Base-by-base conservation (phyloP, 2,888 invertebrate species). In the Cantharis rustica region DNA sequence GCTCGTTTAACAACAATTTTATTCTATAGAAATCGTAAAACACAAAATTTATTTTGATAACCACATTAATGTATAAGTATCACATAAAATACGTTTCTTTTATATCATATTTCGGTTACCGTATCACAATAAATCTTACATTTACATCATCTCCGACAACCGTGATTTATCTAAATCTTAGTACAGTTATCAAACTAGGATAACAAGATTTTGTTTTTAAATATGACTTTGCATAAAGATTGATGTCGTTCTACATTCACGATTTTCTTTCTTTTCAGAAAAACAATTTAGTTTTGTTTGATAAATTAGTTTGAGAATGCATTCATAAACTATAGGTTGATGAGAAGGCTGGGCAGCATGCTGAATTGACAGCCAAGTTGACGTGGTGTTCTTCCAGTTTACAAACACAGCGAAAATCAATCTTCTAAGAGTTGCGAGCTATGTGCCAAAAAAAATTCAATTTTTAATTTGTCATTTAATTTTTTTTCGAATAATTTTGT, bases 311-410 rank as follows among this genome's bases (percentile, higher is more conserved):
- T 75, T 71, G 62, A 31, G 68, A 78, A 78, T 77, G 72, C 63
- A 77, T 71, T 69, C 72, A 72, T 77, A 72, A 64, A 72, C 69
- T 61, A 26, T 26, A 66, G 64, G 78, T 26, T 73, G 76, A 76
- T 69, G 75, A 17, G 71, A 62, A 73, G 74, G 71, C 73, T 75
- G 75, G 75, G 73, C 70, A 62, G 61, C 78, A 75, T 75, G 26
- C 62, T 63, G 75, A 73, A 75, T 78, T 78, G 78, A 78, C 78
- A 75, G 71, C 16, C 72, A 72, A 78, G 73, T 75, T 78, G 77
- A 75, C 72, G 75, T 72, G 72, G 74, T 77, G 68, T 73, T 75
- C 72, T n/a, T 75, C 68, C 66, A 70, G 73, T 75, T 69, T 27
- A 10, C 61, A 2, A 47, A 63, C 70, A 78, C 73, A 78, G 75